Evolutionary conservation across 1,140 invertebrate species (phyloP).

Genomic region (Meloidogyne floridensis): DNA sequence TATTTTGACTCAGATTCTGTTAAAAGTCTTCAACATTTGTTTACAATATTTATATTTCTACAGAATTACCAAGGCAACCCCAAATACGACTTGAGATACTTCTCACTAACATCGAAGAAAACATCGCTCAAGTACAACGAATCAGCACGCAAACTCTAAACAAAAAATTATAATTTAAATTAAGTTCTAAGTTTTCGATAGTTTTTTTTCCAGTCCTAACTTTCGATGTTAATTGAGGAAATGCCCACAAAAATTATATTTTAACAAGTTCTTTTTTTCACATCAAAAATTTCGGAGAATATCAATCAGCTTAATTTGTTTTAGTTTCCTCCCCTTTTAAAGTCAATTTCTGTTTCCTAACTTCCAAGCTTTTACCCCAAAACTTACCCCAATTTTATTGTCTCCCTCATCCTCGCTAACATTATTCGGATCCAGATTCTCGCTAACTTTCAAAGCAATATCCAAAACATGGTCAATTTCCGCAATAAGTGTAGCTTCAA

Average conservation of each 20-base stretch:
- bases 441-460: not conserved
- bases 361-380: not conserved
- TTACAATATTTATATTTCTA: not conserved
- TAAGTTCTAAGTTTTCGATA: no score
- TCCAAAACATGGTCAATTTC: not conserved
- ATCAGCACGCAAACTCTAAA: not conserved
- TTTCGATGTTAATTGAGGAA: no score
- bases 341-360: no score
- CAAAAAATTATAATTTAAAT: not conserved
- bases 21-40: not conserved
- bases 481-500: not conserved
- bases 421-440: not conserved
- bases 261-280: no score
- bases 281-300: no score
- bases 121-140: not conserved
- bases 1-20: no score
- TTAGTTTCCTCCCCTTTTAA: no score
- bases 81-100: constrained; percentile 5
- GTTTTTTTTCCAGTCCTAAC: no score
- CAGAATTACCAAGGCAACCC: not conserved
- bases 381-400: not conserved
- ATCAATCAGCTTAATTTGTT: no score
- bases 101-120: constrained; percentile 1
- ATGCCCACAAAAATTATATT: no score
- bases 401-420: not conserved